Base-by-base conservation (phyloP, 2,797 vertebrate species). In the Iguana delicatissima region DNA sequence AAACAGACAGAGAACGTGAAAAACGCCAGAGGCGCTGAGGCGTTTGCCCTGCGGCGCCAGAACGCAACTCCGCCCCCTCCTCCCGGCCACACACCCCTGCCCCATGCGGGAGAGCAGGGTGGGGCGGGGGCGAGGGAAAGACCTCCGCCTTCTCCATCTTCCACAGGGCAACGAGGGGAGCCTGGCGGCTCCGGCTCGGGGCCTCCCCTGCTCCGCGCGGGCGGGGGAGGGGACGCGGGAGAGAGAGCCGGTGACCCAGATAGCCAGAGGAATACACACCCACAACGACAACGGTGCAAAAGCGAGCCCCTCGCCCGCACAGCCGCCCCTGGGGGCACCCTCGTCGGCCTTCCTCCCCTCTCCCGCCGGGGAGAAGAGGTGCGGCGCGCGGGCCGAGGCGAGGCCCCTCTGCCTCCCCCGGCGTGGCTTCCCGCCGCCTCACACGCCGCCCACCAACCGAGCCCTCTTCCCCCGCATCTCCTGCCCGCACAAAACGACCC, bases 341-440 rank as follows among this genome's bases (percentile, higher is more conserved):
- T 46, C 42, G 2, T 46, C 42, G 42, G 42, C 67, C 67, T 8
- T 32, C 79, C 9, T 22, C 64, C 4, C 52, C 38, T n/a, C 24
- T 1, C 79, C 32, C 67, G 29, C 81, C 81, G 4, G 93, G 2
- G 6, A 32, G 26, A 2, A 46, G 83, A 92, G 50, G 92, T 92
- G 12, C 0, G 26, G 64, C 13, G 42, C 29, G 50, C 87, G 59
- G 9, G 50, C 42, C 4, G 42, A 46, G 42, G 42, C 42, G 52
- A 52, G 52, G 52, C 52, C 52, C 80, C 46, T 74, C 38, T 46
- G 42, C 35, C 59, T 18, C 38, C 9, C 26, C 29, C 4, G 2
- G 55, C 89, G 38, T 3, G 77, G 57, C 90, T 76, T 73, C 29
- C 79, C 64, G 35, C 84, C 42, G 42, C 42, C 42, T 46, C 42